Conservation (phyloP, 1,140 invertebrate genomes). For the Hypsibius dujardini region DNA sequence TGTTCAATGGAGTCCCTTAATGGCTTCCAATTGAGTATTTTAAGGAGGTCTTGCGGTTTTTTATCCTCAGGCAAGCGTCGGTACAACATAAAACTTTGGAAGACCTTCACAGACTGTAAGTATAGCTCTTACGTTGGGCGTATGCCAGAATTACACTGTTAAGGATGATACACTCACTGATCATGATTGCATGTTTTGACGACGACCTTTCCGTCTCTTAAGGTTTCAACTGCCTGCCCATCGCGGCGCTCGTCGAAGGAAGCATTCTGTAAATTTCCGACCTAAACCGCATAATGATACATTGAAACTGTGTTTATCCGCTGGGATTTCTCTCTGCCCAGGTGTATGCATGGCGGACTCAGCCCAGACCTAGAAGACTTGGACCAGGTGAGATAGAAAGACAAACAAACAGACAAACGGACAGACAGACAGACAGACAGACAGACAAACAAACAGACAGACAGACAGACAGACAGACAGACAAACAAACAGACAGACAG, state of each 20-base stretch:
- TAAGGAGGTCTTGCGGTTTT: background rate
- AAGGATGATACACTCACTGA: no score
- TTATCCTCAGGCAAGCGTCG: conserved; percentile 35
- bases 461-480: no score
- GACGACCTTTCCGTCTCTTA: background rate
- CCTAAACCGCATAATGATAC: no score
- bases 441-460: no score
- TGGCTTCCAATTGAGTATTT: no score
- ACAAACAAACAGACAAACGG: no score
- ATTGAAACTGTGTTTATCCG: no score
- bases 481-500: no score
- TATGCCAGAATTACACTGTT: background rate
- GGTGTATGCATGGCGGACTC: conserved; percentile 61
- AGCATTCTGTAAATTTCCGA: conserved; percentile 4
- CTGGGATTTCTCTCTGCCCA: background rate
- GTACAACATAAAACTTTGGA: conserved; percentile 41
- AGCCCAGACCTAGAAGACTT: conserved; percentile 53
- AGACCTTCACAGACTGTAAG: conserved; percentile 38
- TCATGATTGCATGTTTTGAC: no score
- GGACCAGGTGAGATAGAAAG: conserved; percentile 23
- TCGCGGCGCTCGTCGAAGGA: conserved; percentile 12
- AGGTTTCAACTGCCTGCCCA: conserved; percentile 17
- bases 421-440: no score
- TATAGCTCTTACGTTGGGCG: no score
- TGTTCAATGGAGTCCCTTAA: background rate